Conservation (phyloP, 2,113 vertebrate genomes). For the Tachycineta bicolor region DNA sequence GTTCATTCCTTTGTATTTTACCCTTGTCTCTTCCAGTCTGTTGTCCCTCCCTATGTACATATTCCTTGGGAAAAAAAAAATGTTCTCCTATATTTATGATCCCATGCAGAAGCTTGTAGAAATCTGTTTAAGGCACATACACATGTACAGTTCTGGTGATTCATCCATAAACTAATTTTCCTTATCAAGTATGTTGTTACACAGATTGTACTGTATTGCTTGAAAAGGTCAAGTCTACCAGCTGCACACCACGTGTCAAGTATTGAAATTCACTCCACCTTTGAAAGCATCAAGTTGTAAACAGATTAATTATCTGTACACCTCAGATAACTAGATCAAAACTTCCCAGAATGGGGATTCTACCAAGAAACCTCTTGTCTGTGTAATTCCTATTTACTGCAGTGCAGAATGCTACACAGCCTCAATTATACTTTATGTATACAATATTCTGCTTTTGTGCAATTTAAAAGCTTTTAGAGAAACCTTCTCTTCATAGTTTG, state of each 20-base stretch:
- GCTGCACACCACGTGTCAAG: not conserved
- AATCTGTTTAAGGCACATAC: not conserved
- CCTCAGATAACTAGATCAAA: not conserved
- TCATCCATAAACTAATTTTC: not conserved
- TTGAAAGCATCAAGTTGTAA: not conserved
- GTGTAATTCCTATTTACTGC: not conserved
- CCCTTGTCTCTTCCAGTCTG: not conserved
- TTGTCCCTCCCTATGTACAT: fast-evolving
- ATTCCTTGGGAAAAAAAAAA: not conserved
- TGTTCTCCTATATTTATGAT: not conserved
- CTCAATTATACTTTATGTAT: not conserved
- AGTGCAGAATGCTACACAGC: not conserved
- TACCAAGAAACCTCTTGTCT: not conserved
- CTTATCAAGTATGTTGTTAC: not conserved
- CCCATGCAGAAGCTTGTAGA: not conserved
- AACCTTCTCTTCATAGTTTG: not conserved
- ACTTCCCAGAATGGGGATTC: not conserved
- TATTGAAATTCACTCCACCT: not conserved
- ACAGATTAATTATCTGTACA: not conserved
- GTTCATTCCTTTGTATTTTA: not conserved
- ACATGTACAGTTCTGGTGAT: not conserved
- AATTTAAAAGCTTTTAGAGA: not conserved
- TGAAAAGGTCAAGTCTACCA: constrained; percentile 7
- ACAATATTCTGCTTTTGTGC: not conserved
- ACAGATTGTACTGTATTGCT: not conserved